phyloP scores from a whole-genome alignment of 2,797 vertebrate genomes.

The Xenops minutus region DNA sequence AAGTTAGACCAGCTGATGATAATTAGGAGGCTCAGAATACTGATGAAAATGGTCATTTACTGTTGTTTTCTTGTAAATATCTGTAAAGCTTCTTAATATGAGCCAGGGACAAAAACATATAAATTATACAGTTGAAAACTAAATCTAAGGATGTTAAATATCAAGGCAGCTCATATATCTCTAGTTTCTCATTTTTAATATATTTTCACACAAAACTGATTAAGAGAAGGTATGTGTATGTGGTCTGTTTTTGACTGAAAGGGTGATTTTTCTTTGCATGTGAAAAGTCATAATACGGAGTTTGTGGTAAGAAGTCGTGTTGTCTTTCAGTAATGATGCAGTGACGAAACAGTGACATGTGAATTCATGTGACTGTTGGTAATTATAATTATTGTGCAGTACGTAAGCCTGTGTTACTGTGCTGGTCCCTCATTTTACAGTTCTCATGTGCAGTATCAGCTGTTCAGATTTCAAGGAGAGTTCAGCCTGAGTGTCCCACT shows the following conservation, averaged over 20 bases:
- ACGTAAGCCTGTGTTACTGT: background rate
- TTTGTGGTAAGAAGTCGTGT: background rate
- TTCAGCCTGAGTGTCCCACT: background rate
- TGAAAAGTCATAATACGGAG: background rate
- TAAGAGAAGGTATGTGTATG: background rate
- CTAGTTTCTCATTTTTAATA: background rate
- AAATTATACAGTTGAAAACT: background rate
- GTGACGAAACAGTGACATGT: background rate
- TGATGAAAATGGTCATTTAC: background rate
- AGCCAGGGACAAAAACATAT: background rate
- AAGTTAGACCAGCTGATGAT: background rate
- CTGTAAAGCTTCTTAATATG: background rate
- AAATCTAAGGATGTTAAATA: background rate
- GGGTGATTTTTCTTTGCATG: background rate
- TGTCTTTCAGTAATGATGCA: background rate
- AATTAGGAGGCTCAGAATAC: background rate
- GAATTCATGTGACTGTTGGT: background rate
- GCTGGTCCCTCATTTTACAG: background rate
- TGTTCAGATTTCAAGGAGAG: background rate
- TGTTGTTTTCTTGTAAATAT: background rate
- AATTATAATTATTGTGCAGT: background rate
- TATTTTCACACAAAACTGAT: background rate
- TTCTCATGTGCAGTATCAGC: background rate
- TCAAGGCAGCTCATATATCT: background rate
- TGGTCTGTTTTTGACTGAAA: background rate